Evolutionary conservation across 2,797 vertebrate species (phyloP), one percentile per base, ranked within the genome.

Genomic region (Strix occidentalis): DNA sequence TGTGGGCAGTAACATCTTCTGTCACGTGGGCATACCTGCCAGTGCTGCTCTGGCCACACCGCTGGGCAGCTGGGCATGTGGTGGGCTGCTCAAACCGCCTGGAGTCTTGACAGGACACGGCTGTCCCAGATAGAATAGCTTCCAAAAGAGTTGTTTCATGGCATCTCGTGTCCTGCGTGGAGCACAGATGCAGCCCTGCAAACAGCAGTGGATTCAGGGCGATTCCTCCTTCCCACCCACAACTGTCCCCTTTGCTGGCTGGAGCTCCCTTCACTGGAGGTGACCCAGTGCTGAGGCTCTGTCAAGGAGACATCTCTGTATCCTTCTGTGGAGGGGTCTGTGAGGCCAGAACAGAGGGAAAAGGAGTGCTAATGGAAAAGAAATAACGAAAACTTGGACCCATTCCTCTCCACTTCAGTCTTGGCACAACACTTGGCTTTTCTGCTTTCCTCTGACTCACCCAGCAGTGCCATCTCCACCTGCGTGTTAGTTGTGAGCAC

Each of bases 401-500:
- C 19, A 4, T 61, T 70, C 37, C 45, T 74, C 16, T 48, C 35
- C 17, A 19, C 25, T 20, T 79, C 24, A 19, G n/a, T 2, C 33
- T 33, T 56, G 63, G 48, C 75, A 29, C 17, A 23, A 31, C 0
- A 1, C 41, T 66, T n/a, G n/a, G 82, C 39, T 89, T 63, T 57
- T 41, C 43, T 65, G 57, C 51, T 54, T 64, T 48, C 45, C 37
- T 66, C 2, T 0, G 45, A 21, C 29, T 93, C 18, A 33, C 21
- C 58, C 71, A 53, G 53, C 53, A 17, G 35, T 77, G 87, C 41
- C 28, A 33, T 26, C 58, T 41, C 63, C 58, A 35, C 16, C 6
- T 0, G 0, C 1, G 3, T 28, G 25, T 21, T 50, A 35, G 19
- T 33, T 54, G 16, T 56, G 57, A 78, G 13, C 2, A 1, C 11